phyloP scores from a whole-genome alignment of 2,797 vertebrate genomes.

The Erethizon dorsatum region DNA sequence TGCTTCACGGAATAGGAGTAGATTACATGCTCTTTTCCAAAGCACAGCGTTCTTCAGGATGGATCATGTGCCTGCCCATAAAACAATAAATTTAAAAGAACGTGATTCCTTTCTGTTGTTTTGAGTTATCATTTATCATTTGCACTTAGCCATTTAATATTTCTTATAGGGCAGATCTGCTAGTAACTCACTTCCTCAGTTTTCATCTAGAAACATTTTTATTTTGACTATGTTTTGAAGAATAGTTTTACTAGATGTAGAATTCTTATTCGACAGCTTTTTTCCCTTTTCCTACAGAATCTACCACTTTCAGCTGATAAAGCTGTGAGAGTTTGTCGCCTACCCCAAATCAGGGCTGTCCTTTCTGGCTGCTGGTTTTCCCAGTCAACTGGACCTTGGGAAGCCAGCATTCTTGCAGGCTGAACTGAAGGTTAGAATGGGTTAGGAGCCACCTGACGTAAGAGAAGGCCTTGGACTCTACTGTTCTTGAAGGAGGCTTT shows the following conservation, averaged over 20 bases:
- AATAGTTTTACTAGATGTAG: not conserved
- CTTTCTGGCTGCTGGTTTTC: not conserved
- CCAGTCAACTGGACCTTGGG: not conserved
- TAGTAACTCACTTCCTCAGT: constrained; percentile 6
- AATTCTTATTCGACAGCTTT: not conserved
- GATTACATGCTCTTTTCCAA: not conserved
- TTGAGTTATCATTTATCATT: constrained; percentile 27
- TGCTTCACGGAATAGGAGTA: not conserved
- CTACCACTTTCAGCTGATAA: not conserved
- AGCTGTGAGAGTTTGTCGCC: not conserved
- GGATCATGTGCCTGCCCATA: not conserved
- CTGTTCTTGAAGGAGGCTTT: not conserved
- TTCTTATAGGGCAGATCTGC: constrained; percentile 8
- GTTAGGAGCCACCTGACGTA: not conserved
- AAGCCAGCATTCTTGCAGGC: not conserved
- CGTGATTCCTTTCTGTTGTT: not conserved
- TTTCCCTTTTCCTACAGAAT: not conserved
- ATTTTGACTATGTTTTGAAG: constrained; percentile 23
- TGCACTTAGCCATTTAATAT: not conserved
- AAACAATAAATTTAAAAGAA: not conserved
- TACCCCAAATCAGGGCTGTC: not conserved
- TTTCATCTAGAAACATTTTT: constrained; percentile 29
- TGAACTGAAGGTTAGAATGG: not conserved
- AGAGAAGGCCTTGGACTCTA: not conserved
- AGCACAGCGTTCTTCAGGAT: not conserved